Evolutionary conservation across 2,113 vertebrate genomes (phyloP).

Genomic region (Aepyceros melampus): DNA sequence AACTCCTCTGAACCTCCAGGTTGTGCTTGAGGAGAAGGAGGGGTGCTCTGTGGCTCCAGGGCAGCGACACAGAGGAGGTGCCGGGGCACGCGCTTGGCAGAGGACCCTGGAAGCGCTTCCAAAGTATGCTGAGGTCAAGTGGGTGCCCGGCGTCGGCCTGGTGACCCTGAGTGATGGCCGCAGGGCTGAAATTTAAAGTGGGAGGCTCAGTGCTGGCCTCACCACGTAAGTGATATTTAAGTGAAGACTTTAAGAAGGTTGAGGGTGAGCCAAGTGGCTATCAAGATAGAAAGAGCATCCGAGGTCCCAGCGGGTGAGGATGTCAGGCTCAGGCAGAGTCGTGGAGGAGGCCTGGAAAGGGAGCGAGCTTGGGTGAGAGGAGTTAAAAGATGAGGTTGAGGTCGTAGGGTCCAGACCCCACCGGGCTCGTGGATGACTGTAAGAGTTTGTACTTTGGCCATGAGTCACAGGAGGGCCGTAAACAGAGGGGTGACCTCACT

Average conservation of each 20-base stretch:
- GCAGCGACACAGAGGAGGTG: neutral
- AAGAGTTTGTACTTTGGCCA: neutral
- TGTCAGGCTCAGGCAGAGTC: neutral
- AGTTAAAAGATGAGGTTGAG: neutral
- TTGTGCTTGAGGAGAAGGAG: neutral
- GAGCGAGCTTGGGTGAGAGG: neutral
- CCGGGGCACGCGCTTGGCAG: accelerated
- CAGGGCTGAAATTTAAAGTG: neutral
- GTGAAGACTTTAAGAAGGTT: neutral
- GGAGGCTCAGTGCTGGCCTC: neutral
- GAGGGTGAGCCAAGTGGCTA: neutral
- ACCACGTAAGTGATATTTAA: neutral
- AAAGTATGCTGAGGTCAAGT: neutral
- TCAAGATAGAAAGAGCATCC: neutral
- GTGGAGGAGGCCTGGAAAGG: neutral
- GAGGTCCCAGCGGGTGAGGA: neutral
- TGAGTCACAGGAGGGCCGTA: neutral
- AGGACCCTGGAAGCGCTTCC: neutral
- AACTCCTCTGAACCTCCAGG: neutral
- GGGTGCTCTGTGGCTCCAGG: neutral
- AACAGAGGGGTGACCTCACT: neutral
- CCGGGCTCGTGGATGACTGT: neutral
- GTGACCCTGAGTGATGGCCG: neutral
- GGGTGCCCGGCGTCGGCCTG: accelerated
- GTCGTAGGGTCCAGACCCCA: neutral